Evolutionary conservation across 1,140 invertebrate genomes (phyloP).

Genomic region (Orchesella cincta): DNA sequence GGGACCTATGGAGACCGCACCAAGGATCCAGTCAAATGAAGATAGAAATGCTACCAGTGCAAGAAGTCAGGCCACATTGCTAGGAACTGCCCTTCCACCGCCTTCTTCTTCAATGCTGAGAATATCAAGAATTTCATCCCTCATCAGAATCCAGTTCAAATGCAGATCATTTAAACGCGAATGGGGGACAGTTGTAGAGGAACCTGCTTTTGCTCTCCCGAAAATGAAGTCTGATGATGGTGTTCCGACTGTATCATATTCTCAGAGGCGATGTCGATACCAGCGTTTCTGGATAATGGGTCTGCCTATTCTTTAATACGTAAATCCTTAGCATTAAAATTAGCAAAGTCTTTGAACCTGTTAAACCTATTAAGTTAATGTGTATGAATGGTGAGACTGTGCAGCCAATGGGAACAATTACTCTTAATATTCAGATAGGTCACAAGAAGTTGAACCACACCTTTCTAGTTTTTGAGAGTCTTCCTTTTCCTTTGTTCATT

Average conservation of each 20-base stretch:
- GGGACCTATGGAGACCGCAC: background rate
- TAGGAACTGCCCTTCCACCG: background rate
- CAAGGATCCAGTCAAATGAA: background rate
- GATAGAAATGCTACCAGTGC: constrained; percentile 15
- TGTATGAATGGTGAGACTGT: background rate
- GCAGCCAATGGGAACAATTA: background rate
- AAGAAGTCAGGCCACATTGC: background rate
- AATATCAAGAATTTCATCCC: background rate
- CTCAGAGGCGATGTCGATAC: background rate
- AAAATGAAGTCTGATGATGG: background rate
- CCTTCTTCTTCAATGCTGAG: background rate
- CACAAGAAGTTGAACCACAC: background rate
- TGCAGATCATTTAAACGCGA: constrained; percentile 1
- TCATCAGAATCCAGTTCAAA: background rate
- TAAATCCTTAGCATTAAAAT: constrained; percentile 17
- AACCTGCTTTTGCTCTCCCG: background rate
- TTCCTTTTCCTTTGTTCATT: background rate
- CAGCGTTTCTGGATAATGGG: background rate
- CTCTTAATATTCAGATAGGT: background rate
- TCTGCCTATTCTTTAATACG: background rate
- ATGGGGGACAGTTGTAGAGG: background rate
- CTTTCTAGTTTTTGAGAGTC: background rate
- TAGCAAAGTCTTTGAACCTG: background rate
- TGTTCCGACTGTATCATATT: background rate
- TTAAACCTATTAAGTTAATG: background rate